A percentile compares a stretch with the other conserved stretches of the same genome.
These are phyloP conservation scores for Eutrigla gurnardus DNA, from an alignment of 2,797 vertebrate species.

Conservation along the genomic window DNA sequence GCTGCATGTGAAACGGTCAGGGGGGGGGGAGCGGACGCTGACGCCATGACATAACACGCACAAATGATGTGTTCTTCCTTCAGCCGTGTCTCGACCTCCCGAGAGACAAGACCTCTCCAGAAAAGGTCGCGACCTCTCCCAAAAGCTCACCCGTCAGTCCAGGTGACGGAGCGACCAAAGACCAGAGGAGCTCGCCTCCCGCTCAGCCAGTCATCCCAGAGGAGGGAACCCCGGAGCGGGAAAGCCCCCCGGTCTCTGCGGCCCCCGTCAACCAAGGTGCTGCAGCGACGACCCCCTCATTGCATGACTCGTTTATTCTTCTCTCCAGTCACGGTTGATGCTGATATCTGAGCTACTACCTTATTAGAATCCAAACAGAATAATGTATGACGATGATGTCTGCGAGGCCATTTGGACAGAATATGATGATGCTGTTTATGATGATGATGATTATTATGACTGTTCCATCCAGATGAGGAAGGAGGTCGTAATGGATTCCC, in stretches of 20 bases:
- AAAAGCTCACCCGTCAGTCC: slow-evolving; percentile 59
- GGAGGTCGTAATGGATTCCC: slow-evolving; percentile 76
- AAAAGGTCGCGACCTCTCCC: slow-evolving; percentile 54
- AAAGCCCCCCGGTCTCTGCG: slow-evolving; percentile 41
- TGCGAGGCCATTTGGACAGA: background rate
- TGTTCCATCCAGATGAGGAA: slow-evolving; percentile 69
- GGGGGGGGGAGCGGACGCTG: background rate
- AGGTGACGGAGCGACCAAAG: slow-evolving; percentile 50
- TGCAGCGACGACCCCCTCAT: background rate
- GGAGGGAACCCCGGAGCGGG: slow-evolving; percentile 46
- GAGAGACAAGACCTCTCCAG: slow-evolving; percentile 63
- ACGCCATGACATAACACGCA: background rate
- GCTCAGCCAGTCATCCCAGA: slow-evolving; percentile 54
- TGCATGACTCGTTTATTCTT: background rate
- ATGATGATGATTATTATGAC: slow-evolving; percentile 28
- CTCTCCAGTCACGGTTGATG: background rate
- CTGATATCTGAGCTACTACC: background rate
- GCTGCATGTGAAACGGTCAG: background rate
- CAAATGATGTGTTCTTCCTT: slow-evolving; percentile 9
- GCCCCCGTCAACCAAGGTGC: slow-evolving; percentile 71
- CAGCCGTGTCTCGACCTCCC: slow-evolving; percentile 73
- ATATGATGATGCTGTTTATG: slow-evolving; percentile 23
- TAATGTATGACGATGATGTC: background rate
- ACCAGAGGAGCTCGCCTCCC: slow-evolving; percentile 57
- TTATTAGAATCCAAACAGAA: background rate